Base-by-base conservation (phyloP, 2,797 vertebrate genomes). In the Heliangelus exortis region DNA sequence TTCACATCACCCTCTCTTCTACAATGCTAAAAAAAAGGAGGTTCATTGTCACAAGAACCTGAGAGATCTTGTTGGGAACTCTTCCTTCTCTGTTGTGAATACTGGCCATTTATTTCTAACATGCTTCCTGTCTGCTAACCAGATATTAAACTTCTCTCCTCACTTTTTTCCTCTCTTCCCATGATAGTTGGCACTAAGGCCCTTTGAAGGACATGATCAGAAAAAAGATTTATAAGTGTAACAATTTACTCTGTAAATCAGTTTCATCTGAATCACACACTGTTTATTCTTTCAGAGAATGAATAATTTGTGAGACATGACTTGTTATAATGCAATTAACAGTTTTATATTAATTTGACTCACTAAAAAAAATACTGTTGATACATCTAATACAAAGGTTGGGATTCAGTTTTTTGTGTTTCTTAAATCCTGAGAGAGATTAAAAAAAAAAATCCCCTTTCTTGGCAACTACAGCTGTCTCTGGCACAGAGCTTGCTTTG, bases 181-280 rank as follows among this genome's bases (percentile, higher is more conserved):
- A 2, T 2, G 2, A n/a, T 2, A 51, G 14, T 29, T 1, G 0
- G 7, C 19, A 77, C 12, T 71, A 48, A 86, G 43, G 17, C 16
- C 17, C 17, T 74, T 77, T 48, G 39, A 88, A 59, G 10, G 36
- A 41, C 0, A 0, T 21, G 18, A 14, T 19, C 15, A 28, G 51
- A 83, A 59, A 53, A 23, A 61, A 10, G 19, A 4, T 82, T 55
- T 48, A 61, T 33, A 86, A 92, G 77, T 84, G 6, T 39, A 50
- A 0, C 26, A 22, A 47, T 47, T 47, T 50, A 47, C 7, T 71
- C 65, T 79, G 51, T 61, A 65, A 65, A 66, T 62, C 17, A n/a
- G 8, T 83, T 76, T 23, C 31, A n/a, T 63, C 31, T 66, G 47
- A 29, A 4, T 17, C 15, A 28, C 6, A 28, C 6, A 62, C 63